phyloP scores from a whole-genome alignment of 2,888 invertebrate genomes.

The Agrilus biguttatus region DNA sequence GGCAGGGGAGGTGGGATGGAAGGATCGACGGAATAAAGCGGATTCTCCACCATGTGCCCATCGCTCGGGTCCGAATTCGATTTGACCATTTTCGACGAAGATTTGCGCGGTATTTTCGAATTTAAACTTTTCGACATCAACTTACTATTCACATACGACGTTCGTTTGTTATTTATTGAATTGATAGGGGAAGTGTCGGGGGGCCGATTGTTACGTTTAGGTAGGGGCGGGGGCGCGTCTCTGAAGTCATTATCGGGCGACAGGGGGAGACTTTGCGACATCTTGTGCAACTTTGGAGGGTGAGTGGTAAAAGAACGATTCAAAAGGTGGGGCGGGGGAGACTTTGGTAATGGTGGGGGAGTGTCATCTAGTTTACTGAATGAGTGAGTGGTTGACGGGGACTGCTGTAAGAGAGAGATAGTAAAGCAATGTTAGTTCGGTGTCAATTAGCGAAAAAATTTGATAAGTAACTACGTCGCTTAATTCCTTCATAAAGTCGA shows the following conservation, averaged over 20 bases:
- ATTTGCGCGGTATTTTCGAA: conserved; percentile 1
- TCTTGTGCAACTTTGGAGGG: conserved; percentile 13
- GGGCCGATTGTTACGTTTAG: conserved; percentile 33
- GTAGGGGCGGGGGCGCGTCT: conserved; percentile 36
- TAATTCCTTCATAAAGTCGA: too few species aligned
- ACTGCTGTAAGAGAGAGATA: conserved; percentile 30
- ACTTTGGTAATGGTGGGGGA: conserved; percentile 17
- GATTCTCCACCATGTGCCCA: conserved; percentile 18
- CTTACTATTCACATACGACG: conserved; percentile 20
- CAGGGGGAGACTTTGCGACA: conserved; percentile 8
- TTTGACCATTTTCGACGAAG: conserved; percentile 6
- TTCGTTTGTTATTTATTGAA: conserved; percentile 9
- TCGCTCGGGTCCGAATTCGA: conserved; percentile 18
- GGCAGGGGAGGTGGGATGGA: conserved; percentile 42
- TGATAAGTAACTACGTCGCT: too few species aligned
- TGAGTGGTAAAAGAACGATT: conserved; percentile 8
- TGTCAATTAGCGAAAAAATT: conserved; percentile 10
- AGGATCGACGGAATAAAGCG: conserved; percentile 13
- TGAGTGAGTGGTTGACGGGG: conserved; percentile 17
- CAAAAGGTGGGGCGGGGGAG: conserved; percentile 14
- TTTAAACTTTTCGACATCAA: conserved; percentile 5
- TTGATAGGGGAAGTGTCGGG: conserved; percentile 3
- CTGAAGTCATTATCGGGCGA: conserved; percentile 2
- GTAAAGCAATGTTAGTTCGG: conserved; percentile 29
- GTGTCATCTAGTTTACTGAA: conserved; percentile 15